Percentiles rank a stretch among this genome's conserved stretches.
These are phyloP conservation scores for Drosophila recens DNA, from an alignment of 2,888 invertebrate genomes.

Conservation along the genomic window DNA sequence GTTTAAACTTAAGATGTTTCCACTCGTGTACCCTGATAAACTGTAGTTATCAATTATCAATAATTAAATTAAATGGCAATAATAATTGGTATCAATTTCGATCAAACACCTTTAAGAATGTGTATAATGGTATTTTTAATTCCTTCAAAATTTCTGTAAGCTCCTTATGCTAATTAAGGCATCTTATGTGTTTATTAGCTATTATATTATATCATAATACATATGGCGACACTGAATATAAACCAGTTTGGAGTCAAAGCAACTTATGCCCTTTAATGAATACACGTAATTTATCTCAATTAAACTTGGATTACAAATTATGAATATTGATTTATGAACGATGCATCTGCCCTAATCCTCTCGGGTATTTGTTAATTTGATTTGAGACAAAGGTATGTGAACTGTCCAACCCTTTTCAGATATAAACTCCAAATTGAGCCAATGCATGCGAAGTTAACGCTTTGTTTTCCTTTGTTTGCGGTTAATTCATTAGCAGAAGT, in stretches of 20 bases:
- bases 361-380: conserved; percentile 33
- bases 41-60: no score
- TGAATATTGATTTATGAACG: conserved; percentile 67
- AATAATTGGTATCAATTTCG: conserved; percentile 7
- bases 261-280: conserved; percentile 7
- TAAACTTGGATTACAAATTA: conserved; percentile 65
- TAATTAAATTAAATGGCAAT: not conserved
- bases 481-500: conserved; percentile 42
- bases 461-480: conserved; percentile 13
- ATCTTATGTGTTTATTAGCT: conserved; percentile 16
- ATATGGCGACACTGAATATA: not conserved
- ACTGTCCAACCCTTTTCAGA: conserved; percentile 26
- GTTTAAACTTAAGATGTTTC: no score
- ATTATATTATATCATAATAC: conserved; percentile 32
- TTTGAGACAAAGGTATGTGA: conserved; percentile 40
- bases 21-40: no score
- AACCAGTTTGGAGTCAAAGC: conserved; percentile 4
- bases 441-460: conserved; percentile 2
- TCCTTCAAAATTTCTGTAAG: not conserved
- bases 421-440: conserved; percentile 11
- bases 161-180: not conserved
- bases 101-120: not conserved
- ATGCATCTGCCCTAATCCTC: conserved; percentile 1
- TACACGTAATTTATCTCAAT: conserved; percentile 64
- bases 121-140: not conserved